Conservation (phyloP, 2,797 vertebrate species). For the Phrynocephalus forsythii region DNA sequence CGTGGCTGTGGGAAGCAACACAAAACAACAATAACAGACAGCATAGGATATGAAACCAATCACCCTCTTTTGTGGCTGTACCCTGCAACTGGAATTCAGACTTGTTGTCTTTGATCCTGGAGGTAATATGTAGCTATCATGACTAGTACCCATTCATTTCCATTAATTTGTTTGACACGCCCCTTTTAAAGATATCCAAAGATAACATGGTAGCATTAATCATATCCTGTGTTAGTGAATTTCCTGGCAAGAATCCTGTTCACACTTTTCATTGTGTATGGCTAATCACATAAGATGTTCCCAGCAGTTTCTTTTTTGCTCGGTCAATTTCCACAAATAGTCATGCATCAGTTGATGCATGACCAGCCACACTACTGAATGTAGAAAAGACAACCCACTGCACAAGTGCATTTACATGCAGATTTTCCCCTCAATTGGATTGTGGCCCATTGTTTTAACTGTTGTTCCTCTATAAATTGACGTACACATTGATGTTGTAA, state of each 20-base stretch:
- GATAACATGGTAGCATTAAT: not conserved
- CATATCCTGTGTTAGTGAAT: not conserved
- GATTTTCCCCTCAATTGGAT: too few species aligned
- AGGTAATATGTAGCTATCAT: not conserved
- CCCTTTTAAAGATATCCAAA: not conserved
- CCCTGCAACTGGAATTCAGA: not conserved
- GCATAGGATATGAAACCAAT: not conserved
- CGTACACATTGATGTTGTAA: not conserved
- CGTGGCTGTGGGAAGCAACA: not conserved
- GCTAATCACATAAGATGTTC: too few species aligned
- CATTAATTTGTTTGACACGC: not conserved
- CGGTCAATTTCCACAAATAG: too few species aligned
- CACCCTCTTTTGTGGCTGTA: not conserved
- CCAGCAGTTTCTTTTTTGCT: too few species aligned
- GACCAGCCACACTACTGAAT: too few species aligned
- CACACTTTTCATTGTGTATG: too few species aligned
- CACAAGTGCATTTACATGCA: too few species aligned
- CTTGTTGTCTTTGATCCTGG: not conserved
- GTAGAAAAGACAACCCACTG: too few species aligned
- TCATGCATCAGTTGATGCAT: too few species aligned
- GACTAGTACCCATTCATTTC: not conserved
- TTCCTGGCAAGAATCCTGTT: not conserved
- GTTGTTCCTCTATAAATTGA: not conserved
- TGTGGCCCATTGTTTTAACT: not conserved
- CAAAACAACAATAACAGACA: too few species aligned